Conservation (phyloP, 1,140 invertebrate genomes). For the Brachionus asplanchnoidis region DNA sequence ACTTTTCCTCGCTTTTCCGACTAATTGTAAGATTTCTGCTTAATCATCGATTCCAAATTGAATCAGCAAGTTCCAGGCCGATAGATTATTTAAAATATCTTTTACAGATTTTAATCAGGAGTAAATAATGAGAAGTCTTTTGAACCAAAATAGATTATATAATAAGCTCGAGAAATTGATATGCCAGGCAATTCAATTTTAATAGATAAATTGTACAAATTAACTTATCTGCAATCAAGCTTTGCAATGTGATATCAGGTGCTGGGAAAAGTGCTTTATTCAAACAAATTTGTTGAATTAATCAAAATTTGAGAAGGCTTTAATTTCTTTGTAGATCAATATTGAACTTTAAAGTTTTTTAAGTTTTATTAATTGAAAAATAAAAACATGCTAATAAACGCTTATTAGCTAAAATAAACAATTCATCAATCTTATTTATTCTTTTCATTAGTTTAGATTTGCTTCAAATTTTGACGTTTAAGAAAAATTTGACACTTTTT, state of each 20-base stretch:
- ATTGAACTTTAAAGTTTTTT: background rate
- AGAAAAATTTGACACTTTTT: background rate
- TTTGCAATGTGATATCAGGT: background rate
- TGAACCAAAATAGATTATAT: background rate
- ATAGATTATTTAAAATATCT: background rate
- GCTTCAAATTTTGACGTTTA: background rate
- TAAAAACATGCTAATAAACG: background rate
- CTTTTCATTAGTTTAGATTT: background rate
- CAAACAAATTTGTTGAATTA: background rate
- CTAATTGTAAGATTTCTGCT: background rate
- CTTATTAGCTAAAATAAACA: background rate
- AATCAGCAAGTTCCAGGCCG: background rate
- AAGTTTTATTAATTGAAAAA: background rate
- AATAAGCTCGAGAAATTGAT: background rate
- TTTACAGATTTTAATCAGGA: background rate
- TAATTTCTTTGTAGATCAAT: background rate
- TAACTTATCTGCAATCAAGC: background rate
- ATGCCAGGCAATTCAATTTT: background rate
- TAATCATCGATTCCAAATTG: constrained; percentile 1
- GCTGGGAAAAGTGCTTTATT: background rate
- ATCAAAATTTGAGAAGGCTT: background rate
- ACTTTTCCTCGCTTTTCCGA: background rate
- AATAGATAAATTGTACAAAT: background rate
- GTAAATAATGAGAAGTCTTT: background rate
- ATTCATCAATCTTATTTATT: background rate